phyloP scores from a whole-genome alignment of 2,113 vertebrate genomes.

The Tragelaphus imberbis region DNA sequence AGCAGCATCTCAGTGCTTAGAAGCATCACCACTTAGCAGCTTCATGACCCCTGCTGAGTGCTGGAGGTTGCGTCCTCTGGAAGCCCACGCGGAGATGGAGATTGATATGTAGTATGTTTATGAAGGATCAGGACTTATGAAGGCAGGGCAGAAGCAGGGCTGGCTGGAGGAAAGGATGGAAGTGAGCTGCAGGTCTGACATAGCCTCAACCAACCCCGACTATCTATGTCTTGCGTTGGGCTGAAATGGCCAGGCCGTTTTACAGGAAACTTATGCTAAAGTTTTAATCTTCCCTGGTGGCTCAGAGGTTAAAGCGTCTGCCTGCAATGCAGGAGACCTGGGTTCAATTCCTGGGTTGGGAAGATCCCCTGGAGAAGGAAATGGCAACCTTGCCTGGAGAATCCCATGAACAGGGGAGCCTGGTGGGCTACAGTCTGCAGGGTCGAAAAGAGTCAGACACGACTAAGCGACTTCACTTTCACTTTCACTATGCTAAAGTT shows the following conservation, averaged over 20 bases:
- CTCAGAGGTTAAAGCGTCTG: too few relatives aligned
- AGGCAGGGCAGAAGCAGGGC: background rate
- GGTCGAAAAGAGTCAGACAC: too few relatives aligned
- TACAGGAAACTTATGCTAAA: fast-evolving
- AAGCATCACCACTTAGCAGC: background rate
- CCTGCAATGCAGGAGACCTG: too few relatives aligned
- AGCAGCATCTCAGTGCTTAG: background rate
- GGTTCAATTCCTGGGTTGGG: too few relatives aligned
- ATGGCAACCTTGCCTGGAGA: too few relatives aligned
- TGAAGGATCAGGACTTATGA: background rate
- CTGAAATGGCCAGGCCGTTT: background rate
- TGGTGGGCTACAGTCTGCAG: too few relatives aligned
- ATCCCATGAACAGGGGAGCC: too few relatives aligned
- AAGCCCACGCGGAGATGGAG: fast-evolving
- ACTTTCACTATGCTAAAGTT: background rate
- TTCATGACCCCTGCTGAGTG: background rate
- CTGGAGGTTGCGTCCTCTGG: background rate
- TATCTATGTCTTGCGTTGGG: background rate
- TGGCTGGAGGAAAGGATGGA: background rate
- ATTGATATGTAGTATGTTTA: background rate
- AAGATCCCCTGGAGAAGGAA: too few relatives aligned
- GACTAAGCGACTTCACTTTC: too few relatives aligned
- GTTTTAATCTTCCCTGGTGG: too few relatives aligned
- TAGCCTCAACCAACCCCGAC: background rate
- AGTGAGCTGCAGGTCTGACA: background rate